A percentile compares a stretch with the other conserved stretches of the same genome.
phyloP scores from a whole-genome alignment of 2,797 vertebrate genomes.

The Columba guinea region DNA sequence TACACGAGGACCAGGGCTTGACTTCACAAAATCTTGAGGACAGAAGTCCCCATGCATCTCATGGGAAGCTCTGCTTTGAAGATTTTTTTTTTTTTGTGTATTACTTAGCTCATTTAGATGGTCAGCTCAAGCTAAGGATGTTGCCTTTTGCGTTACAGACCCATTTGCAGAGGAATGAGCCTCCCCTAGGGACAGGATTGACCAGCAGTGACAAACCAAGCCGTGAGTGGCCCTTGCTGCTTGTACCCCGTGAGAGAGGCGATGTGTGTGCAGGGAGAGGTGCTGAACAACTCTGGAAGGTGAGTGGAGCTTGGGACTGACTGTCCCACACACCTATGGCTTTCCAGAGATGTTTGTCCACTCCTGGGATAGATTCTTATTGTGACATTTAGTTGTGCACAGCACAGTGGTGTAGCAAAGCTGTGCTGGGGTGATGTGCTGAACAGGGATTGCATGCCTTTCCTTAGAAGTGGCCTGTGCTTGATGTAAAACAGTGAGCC shows the following conservation, averaged over 20 bases:
- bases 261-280: neutral
- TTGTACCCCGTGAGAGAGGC: neutral
- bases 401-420: neutral
- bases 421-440: neutral
- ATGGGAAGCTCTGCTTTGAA: neutral
- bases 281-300: neutral
- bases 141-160: neutral
- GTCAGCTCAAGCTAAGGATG: neutral
- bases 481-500: neutral
- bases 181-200: neutral
- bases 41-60: accelerated
- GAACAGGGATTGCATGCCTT: neutral
- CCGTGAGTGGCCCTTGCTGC: neutral
- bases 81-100: neutral
- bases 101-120: neutral
- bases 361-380: neutral
- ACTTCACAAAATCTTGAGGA: neutral
- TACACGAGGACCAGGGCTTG: neutral
- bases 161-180: neutral
- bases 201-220: neutral
- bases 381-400: neutral
- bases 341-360: neutral
- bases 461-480: neutral
- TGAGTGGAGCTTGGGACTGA: neutral
- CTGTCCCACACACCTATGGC: accelerated